Conservation (phyloP, 2,797 vertebrate genomes). For the Neomorphus geoffroyi region DNA sequence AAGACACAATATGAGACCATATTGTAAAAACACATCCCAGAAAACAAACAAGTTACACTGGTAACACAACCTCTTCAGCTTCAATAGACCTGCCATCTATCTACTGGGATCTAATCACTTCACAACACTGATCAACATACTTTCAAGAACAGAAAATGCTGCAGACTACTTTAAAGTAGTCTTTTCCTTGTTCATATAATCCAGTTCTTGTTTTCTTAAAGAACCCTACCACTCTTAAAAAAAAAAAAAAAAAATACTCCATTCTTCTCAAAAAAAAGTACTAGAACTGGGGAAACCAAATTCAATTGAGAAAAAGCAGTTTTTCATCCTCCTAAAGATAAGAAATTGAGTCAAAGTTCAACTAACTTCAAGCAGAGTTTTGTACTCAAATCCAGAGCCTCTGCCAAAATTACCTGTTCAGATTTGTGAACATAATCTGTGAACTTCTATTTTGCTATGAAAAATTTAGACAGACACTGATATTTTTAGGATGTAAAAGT, state of each 20-base stretch:
- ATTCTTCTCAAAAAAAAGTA: neutral
- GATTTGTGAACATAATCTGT: neutral
- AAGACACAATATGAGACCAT: neutral
- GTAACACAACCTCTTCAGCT: neutral
- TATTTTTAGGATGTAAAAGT: neutral
- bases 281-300: neutral
- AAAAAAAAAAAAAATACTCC: too few species aligned
- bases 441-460: neutral
- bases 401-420: neutral
- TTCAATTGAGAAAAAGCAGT: neutral
- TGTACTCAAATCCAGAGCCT: neutral
- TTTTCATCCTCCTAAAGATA: neutral
- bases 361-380: neutral
- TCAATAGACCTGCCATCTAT: neutral
- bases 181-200: neutral
- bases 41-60: neutral
- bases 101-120: neutral
- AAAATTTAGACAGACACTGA: neutral
- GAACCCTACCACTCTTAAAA: neutral
- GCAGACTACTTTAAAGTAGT: neutral
- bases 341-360: neutral
- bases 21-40: neutral
- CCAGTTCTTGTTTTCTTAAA: neutral
- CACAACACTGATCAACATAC: neutral
- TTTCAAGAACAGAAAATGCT: neutral